phyloP scores from a whole-genome alignment of 2,888 invertebrate genomes.

The Heteromyza rotundicornis region DNA sequence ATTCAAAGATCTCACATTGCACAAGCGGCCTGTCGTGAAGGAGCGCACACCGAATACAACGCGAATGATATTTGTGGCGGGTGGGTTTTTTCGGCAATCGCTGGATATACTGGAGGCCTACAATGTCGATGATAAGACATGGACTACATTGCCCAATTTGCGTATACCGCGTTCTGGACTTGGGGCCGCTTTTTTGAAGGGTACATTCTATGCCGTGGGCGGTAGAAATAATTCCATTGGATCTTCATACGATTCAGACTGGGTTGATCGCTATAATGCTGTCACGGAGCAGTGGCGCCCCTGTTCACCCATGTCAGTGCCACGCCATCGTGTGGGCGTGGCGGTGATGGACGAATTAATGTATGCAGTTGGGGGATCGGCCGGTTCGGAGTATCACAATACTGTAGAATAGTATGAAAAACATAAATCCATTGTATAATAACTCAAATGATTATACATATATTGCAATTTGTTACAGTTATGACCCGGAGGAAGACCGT shows the following conservation, averaged over 20 bases:
- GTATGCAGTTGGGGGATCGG: slow-evolving; percentile 92
- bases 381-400: slow-evolving; percentile 83
- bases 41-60: slow-evolving; percentile 88
- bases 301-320: slow-evolving; percentile 85
- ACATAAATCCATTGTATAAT: background rate
- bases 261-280: slow-evolving; percentile 83
- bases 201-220: slow-evolving; percentile 90
- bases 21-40: slow-evolving; percentile 83
- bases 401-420: slow-evolving; percentile 82
- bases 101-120: slow-evolving; percentile 87
- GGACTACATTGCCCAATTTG: slow-evolving; percentile 82
- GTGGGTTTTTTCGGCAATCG: slow-evolving; percentile 87
- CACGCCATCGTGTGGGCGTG: slow-evolving; percentile 87
- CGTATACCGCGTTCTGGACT: slow-evolving; percentile 87
- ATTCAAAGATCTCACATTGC: slow-evolving; percentile 88
- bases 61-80: slow-evolving; percentile 88
- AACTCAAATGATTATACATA: slow-evolving; percentile 9
- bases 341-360: slow-evolving; percentile 92
- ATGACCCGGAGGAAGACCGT: slow-evolving; percentile 83
- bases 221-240: slow-evolving; percentile 91
- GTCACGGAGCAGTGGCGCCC: slow-evolving; percentile 84
- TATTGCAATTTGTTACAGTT: no score
- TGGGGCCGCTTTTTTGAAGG: slow-evolving; percentile 85
- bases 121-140: slow-evolving; percentile 84
- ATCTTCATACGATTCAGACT: slow-evolving; percentile 84